Percentiles rank a stretch among this genome's conserved stretches.
These are phyloP conservation scores for Copidosoma aretas DNA, from an alignment of 2,888 invertebrate genomes.

Conservation along the genomic window DNA sequence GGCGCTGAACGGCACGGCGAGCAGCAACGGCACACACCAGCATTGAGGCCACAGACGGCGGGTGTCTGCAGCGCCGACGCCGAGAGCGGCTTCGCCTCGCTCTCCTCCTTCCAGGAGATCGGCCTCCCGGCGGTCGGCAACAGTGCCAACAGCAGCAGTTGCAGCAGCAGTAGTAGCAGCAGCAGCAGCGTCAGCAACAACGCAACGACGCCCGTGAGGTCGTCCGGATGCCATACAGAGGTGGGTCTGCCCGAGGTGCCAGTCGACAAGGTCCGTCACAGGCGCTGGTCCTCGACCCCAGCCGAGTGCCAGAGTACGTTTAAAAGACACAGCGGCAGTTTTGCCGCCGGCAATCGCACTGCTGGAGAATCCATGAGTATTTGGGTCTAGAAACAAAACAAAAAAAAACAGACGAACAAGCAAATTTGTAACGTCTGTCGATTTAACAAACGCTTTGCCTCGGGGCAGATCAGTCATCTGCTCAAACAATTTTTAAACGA, in stretches of 20 bases:
- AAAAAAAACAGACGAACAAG: too few species aligned
- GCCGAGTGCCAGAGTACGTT: constrained; percentile 55
- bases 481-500: too few species aligned
- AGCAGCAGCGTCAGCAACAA: constrained; percentile 49
- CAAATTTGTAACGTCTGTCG: too few species aligned
- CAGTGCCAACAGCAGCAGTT: constrained; percentile 8
- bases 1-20: constrained; percentile 34
- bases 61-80: constrained; percentile 68
- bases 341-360: constrained; percentile 46
- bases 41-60: constrained; percentile 48
- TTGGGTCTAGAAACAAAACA: constrained; percentile 54
- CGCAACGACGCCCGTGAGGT: neutral
- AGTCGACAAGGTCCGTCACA: constrained; percentile 53
- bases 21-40: constrained; percentile 4
- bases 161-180: constrained; percentile 37
- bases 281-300: constrained; percentile 60
- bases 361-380: constrained; percentile 57
- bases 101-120: constrained; percentile 84
- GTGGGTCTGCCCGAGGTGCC: constrained; percentile 58
- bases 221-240: constrained; percentile 54
- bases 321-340: constrained; percentile 55
- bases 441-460: too few species aligned
- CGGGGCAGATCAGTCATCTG: too few species aligned
- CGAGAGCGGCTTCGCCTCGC: constrained; percentile 85
- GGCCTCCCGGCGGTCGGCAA: constrained; percentile 67